Evolutionary conservation across 2,113 vertebrate species (phyloP).

Genomic region (Camelus dromedarius): DNA sequence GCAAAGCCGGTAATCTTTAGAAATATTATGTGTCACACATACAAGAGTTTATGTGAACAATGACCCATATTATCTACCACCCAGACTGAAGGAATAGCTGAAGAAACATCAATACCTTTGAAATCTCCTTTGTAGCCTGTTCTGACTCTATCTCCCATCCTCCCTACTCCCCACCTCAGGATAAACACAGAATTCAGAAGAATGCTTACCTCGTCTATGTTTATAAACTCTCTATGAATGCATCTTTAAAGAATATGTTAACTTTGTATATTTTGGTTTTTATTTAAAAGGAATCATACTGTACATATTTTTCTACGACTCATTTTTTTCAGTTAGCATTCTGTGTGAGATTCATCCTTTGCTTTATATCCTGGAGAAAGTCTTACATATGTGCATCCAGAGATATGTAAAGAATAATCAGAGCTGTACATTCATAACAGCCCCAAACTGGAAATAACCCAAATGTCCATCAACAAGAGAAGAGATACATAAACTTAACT

Average conservation of each 20-base stretch:
- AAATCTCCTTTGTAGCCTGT: neutral
- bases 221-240: neutral
- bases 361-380: neutral
- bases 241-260: neutral
- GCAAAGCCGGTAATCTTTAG: neutral
- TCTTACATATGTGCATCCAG: neutral
- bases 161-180: neutral
- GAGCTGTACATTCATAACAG: neutral
- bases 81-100: neutral
- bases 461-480: neutral
- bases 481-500: neutral
- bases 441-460: neutral
- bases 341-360: neutral
- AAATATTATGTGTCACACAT: neutral
- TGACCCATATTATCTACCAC: neutral
- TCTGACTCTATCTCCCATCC: neutral
- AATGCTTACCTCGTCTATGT: neutral
- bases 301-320: neutral
- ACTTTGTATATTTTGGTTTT: neutral
- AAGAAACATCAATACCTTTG: neutral
- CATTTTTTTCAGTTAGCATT: neutral
- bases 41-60: neutral
- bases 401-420: neutral
- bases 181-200: neutral
- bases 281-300: neutral